Conservation (phyloP, 1,140 invertebrate species). For the Tetranychus urticae region DNA sequence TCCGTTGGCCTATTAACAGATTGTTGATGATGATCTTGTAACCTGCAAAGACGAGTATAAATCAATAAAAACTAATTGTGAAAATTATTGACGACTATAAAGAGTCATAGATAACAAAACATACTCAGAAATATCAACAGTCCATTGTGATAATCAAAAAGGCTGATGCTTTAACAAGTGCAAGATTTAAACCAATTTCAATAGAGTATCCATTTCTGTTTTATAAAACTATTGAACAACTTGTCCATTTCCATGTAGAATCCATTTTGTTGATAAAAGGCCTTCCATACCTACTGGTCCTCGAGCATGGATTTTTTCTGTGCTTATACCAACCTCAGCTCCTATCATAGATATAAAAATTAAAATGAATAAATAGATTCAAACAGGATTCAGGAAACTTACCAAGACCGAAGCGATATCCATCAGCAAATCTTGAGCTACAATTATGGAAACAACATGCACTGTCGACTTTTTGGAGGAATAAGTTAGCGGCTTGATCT, state of each 20-base stretch:
- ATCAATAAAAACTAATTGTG: no score
- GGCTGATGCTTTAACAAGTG: no score
- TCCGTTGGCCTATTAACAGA: no score
- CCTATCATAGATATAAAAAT: conserved; percentile 20
- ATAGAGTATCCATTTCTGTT: no score
- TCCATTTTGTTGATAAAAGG: conserved; percentile 90
- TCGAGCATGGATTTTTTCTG: conserved; percentile 77
- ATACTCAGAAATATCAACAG: no score
- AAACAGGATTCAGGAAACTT: background rate
- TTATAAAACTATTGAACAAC: conserved; percentile 1
- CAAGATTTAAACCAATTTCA: no score
- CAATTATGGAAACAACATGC: conserved; percentile 97
- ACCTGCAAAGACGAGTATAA: no score
- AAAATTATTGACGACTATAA: no score
- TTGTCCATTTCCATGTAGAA: conserved; percentile 37
- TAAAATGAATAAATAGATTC: background rate
- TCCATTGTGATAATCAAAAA: no score
- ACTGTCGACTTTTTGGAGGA: conserved; percentile 41
- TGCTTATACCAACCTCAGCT: conserved; percentile 79
- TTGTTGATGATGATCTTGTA: no score
- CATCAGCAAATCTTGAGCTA: conserved; percentile 87
- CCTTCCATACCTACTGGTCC: conserved; percentile 96
- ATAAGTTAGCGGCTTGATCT: background rate
- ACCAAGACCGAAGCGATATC: conserved; percentile 88
- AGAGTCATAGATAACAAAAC: no score